Evolutionary conservation across 2,113 vertebrate genomes (phyloP), one percentile per base, ranked within the genome.

Genomic region (Mesembrinibis cayennensis): DNA sequence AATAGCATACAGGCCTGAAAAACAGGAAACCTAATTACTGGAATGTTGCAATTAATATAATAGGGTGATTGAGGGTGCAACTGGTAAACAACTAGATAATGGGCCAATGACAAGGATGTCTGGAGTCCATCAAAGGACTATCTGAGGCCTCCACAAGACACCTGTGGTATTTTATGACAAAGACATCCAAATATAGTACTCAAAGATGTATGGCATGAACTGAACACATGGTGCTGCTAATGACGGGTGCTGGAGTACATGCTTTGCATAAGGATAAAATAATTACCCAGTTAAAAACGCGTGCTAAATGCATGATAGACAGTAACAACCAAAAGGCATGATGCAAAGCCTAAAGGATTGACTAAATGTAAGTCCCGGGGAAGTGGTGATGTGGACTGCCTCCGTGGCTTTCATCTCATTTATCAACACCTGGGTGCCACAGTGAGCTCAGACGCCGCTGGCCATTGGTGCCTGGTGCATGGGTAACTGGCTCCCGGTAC

Each of bases 11-110:
- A 49, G 32, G 29, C 83, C 80, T 92, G 91, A 92, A 94, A 94
- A 95, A 94, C 93, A 89, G 83, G 94, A 95, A 94, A 74, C 18
- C 25, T 95, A 78, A 91, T 81, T 87, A 87, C 2, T 83, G 76
- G 38, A 42, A 92, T 0, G 0, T 14, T 84, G 72, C 59, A 94
- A 92, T 96, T 94, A 95, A 73, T 83, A 19, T 83, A 92, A 90
- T 84, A 74, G 42, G n/a, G 38, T 62, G 80, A 80, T 40, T 88
- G 76, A 93, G 62, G 65, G 36, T 45, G 40, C n/a, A 91, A 2
- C 63, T 89, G 40, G 79, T 95, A 95, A 97, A 88, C 86, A 94
- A 14, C 23, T 20, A 36, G 50, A 25, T 42, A 83, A 78, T 77
- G 53, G 50, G 9, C 50, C 53, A 32, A 30, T 66, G 72, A 93